Conservation (phyloP, 2,888 invertebrate genomes). For the Lomographa bimaculata region DNA sequence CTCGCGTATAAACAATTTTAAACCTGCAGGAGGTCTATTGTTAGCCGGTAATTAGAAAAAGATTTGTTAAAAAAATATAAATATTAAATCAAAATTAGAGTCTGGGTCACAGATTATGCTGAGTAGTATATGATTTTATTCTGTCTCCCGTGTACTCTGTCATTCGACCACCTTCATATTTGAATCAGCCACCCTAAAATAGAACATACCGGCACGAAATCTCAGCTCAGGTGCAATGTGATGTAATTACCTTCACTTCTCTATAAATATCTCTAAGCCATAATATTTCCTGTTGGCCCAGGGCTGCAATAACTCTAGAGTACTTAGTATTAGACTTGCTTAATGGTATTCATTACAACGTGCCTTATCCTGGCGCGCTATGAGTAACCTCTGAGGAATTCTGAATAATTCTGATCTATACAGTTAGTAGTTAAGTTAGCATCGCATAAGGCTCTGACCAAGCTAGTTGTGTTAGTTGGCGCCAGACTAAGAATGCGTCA, state of each 20-base stretch:
- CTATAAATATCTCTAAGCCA: slow-evolving; percentile 31
- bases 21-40: too few species aligned
- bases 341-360: slow-evolving; percentile 41
- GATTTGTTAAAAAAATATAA: too few species aligned
- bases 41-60: too few species aligned
- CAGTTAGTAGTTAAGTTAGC: too few species aligned
- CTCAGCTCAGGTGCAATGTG: slow-evolving; percentile 21
- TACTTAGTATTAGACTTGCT: slow-evolving; percentile 30
- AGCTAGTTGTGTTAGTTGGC: slow-evolving; percentile 45
- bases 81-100: too few species aligned
- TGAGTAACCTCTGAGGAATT: slow-evolving; percentile 54
- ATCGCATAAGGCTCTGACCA: slow-evolving; percentile 40
- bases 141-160: too few species aligned
- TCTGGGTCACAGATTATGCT: too few species aligned
- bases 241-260: slow-evolving; percentile 19
- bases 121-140: too few species aligned
- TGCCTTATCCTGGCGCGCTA: slow-evolving; percentile 48
- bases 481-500: slow-evolving; percentile 45
- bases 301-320: slow-evolving; percentile 28
- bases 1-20: too few species aligned
- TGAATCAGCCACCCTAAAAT: slow-evolving; percentile 15
- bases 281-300: slow-evolving; percentile 31
- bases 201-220: slow-evolving; percentile 22
- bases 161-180: too few species aligned
- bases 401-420: slow-evolving; percentile 29